Percentiles rank a stretch among this genome's conserved stretches.
phyloP scores from a whole-genome alignment of 2,888 invertebrate species.

The Troglohyphantes excavatus region DNA sequence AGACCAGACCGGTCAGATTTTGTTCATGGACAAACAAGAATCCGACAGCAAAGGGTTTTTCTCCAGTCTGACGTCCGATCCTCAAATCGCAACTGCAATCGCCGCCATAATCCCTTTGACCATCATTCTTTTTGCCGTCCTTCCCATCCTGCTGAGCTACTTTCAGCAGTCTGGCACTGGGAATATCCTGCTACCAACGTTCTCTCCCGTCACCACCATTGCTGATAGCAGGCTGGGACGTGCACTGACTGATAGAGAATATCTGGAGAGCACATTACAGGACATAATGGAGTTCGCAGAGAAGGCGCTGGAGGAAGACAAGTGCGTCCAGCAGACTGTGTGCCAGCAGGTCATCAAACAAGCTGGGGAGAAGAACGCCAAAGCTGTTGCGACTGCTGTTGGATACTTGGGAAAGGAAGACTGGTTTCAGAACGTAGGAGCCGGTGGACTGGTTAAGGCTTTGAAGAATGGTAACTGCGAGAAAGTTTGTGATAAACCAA shows the following conservation, averaged over 20 bases:
- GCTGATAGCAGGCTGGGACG: slow-evolving; percentile 52
- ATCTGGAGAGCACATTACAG: slow-evolving; percentile 2
- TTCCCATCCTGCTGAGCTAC: slow-evolving; percentile 38
- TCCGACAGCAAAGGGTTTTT: background rate
- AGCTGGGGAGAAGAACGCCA: slow-evolving; percentile 6
- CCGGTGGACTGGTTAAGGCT: background rate
- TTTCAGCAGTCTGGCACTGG: background rate
- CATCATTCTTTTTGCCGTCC: slow-evolving; percentile 53
- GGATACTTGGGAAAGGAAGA: background rate
- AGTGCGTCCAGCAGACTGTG: slow-evolving; percentile 34
- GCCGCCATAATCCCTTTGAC: slow-evolving; percentile 49
- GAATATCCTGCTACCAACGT: background rate
- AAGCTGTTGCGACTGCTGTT: slow-evolving; percentile 2
- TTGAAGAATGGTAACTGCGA: slow-evolving; percentile 27
- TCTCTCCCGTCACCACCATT: slow-evolving; percentile 30
- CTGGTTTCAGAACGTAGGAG: slow-evolving; percentile 10
- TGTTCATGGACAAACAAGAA: background rate
- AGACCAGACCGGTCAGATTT: background rate
- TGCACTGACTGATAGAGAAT: slow-evolving; percentile 19
- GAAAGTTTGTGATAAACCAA: slow-evolving; percentile 14
- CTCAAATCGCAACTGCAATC: background rate
- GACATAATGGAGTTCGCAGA: slow-evolving; percentile 15
- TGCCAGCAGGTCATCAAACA: slow-evolving; percentile 14
- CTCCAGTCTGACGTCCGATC: background rate
- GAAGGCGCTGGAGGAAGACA: slow-evolving; percentile 26